These are phyloP conservation scores for Lutjanus campechanus DNA, from an alignment of 2,797 vertebrate genomes.

Conservation along the genomic window DNA sequence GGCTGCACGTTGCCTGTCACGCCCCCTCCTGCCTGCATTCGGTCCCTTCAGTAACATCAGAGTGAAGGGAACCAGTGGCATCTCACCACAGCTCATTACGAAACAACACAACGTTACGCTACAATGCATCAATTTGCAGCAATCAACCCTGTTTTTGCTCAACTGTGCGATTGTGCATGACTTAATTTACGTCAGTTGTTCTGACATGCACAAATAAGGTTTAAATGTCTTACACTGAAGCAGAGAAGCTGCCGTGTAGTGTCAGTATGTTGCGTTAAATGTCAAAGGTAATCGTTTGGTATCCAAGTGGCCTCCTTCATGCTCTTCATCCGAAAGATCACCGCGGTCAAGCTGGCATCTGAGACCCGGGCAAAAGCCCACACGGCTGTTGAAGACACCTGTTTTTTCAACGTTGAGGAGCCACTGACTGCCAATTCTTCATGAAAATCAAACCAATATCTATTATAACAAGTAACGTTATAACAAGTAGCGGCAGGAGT, in stretches of 20 bases:
- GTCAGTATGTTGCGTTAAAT: conserved; percentile 62
- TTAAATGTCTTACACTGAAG: fast-evolving
- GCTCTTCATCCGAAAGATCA: conserved; percentile 63
- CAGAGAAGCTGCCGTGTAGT: fast-evolving
- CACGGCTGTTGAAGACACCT: conserved; percentile 1
- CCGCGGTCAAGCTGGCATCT: conserved; percentile 53
- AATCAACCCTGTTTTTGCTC: not conserved
- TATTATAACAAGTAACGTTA: not conserved
- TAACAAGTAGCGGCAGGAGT: not conserved
- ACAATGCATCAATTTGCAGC: not conserved
- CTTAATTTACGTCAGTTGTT: not conserved
- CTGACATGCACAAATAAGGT: not conserved
- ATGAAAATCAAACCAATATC: not conserved
- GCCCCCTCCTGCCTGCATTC: conserved; percentile 4
- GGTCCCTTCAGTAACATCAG: conserved; percentile 4
- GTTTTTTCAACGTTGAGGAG: not conserved
- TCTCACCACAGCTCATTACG: conserved; percentile 30
- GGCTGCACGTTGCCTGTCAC: conserved; percentile 57
- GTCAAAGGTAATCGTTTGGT: conserved; percentile 74
- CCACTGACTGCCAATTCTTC: not conserved
- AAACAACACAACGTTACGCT: conserved; percentile 22
- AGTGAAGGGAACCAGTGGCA: conserved; percentile 21
- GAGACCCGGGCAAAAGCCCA: conserved; percentile 3
- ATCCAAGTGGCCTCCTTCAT: conserved; percentile 20
- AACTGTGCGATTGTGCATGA: not conserved